Percentiles rank a stretch among this genome's conserved stretches.
phyloP scores from a whole-genome alignment of 2,888 invertebrate species.

The Hecatera dysodea region DNA sequence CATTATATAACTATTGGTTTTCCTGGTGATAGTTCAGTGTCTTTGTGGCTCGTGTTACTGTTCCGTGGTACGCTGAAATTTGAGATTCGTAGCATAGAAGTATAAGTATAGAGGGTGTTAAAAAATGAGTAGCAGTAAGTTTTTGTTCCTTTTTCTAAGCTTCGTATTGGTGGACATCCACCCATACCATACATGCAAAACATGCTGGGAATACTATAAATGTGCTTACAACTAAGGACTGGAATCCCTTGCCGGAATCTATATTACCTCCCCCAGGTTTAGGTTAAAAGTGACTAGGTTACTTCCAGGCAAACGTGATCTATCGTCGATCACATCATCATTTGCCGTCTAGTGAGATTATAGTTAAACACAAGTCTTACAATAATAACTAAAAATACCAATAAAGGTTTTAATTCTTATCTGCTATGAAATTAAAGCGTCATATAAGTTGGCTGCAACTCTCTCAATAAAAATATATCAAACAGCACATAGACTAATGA shows the following conservation, averaged over 20 bases:
- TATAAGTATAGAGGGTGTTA: slow-evolving; percentile 27
- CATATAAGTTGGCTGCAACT: neutral
- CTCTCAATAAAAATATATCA: neutral
- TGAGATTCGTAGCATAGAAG: slow-evolving; percentile 17
- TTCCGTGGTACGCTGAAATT: slow-evolving; percentile 39
- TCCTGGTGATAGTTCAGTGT: slow-evolving; percentile 40
- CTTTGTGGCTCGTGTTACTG: slow-evolving; percentile 21
- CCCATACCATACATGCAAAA: neutral
- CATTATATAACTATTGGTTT: slow-evolving; percentile 42
- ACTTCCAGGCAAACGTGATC: neutral
- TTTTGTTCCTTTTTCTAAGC: neutral
- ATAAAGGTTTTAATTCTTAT: no score
- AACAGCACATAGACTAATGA: neutral
- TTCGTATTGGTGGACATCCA: neutral
- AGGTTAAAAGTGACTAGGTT: neutral
- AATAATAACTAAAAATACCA: no score
- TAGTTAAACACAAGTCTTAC: no score
- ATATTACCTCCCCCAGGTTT: no score
- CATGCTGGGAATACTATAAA: neutral
- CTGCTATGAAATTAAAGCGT: neutral
- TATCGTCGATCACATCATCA: neutral
- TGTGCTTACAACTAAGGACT: neutral
- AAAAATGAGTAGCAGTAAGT: slow-evolving; percentile 33
- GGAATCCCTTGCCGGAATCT: neutral
- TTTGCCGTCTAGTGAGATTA: no score